A percentile compares a stretch with the other conserved stretches of the same genome.
phyloP scores from a whole-genome alignment of 2,797 vertebrate genomes.

The Cheirogaleus major region DNA sequence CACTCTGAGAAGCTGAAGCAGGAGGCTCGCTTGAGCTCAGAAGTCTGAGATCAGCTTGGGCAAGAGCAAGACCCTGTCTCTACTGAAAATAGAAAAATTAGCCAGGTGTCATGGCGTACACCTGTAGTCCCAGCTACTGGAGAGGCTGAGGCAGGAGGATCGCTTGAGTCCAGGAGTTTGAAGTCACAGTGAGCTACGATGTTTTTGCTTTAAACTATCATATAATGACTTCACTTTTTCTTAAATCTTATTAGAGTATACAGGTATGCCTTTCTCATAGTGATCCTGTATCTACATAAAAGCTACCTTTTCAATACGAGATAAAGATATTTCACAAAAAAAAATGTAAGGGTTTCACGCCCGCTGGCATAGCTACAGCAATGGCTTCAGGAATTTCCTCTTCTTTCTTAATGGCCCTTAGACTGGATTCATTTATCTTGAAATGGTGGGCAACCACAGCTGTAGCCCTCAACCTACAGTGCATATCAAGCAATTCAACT shows the following conservation, averaged over 20 bases:
- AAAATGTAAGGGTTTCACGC: background rate
- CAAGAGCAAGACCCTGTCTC: too few relatives aligned
- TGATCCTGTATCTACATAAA: background rate
- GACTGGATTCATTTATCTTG: background rate
- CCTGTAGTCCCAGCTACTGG: background rate
- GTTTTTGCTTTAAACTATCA: background rate
- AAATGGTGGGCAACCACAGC: background rate
- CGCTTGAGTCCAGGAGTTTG: background rate
- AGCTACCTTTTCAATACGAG: background rate
- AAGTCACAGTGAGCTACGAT: background rate
- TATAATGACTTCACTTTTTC: background rate
- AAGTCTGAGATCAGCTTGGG: too few relatives aligned
- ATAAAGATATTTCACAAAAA: background rate
- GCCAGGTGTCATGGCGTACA: fast-evolving
- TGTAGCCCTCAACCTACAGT: background rate
- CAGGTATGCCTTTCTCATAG: background rate
- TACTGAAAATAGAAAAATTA: too few relatives aligned
- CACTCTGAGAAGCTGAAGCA: too few relatives aligned
- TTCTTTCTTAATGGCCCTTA: background rate
- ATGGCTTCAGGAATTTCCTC: background rate
- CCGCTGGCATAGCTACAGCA: background rate
- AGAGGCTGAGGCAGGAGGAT: background rate
- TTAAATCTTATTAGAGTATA: background rate
- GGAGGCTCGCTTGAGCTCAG: too few relatives aligned
- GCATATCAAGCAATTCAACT: background rate